Base-by-base conservation (phyloP, 2,113 vertebrate species). In the Corythaixoides concolor region DNA sequence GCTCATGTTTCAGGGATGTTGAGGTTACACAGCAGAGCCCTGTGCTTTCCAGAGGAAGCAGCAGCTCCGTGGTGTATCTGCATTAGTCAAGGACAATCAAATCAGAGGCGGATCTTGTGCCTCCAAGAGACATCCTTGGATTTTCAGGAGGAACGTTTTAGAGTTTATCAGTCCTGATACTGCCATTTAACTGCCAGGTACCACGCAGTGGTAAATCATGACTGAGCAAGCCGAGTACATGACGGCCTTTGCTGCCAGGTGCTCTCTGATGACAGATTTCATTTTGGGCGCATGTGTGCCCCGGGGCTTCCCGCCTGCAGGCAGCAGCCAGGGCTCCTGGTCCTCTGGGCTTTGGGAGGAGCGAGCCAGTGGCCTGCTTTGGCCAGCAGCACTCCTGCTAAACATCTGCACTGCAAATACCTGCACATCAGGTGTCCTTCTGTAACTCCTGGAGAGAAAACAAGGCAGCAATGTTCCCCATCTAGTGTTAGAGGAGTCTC, bases 71-170 rank as follows among this genome's bases (percentile, higher is more conserved):
- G 6, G 19, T 8, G 15, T 9, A 6, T 14, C 62, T 39, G 30
- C 28, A 19, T 35, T 17, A 30, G 32, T 27, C 22, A 5, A n/a
- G 26, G 74, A 20, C 20, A 16, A 19, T 24, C 62, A 37, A 18
- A 30, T 4, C 30, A 3, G 59, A 52, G 50, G 56, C 4, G 1
- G 58, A 15, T 24, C 41, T 60, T 26, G 18, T n/a, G 73, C 8
- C 26, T 60, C 66, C 18, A 19, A 35, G n/a, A 41, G 7, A 28
- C 0, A 2, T 8, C 15, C 5, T 22, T 1, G 0, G 72, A 2
- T 84, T 62, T 68, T 50, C n/a, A 35, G 41, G 4, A 60, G 39
- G 11, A 39, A 4, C 8, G 14, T 6, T 21, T 17, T 23, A 1
- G 27, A 33, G 27, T 55, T 64, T 20, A 11, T 32, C 24, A 4